These are phyloP conservation scores for Tortrix viridana DNA, from an alignment of 2,888 invertebrate genomes.

Conservation along the genomic window DNA sequence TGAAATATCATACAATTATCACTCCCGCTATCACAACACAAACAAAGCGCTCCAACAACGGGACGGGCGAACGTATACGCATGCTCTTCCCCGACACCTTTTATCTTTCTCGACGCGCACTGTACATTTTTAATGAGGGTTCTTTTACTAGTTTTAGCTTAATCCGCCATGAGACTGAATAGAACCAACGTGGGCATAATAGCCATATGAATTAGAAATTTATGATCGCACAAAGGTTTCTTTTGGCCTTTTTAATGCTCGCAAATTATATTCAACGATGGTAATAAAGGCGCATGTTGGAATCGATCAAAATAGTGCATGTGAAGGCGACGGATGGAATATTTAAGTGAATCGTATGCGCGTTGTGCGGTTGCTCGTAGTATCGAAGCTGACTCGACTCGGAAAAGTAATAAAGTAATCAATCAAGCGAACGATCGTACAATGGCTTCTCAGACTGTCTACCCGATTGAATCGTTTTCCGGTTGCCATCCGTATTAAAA, in stretches of 20 bases:
- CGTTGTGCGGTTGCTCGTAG: conserved; percentile 24
- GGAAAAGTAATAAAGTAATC: conserved; percentile 37
- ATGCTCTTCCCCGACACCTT: conserved; percentile 18
- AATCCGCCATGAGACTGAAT: not conserved
- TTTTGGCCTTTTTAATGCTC: conserved; percentile 7
- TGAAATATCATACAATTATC: conserved; percentile 47
- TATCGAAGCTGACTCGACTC: conserved; percentile 16
- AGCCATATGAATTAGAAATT: conserved; percentile 18
- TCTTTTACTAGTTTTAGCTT: conserved; percentile 24
- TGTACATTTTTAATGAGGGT: conserved; percentile 16
- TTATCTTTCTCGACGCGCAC: conserved; percentile 11
- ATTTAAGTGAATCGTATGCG: conserved; percentile 17
- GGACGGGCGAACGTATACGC: conserved; percentile 6
- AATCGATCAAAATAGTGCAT: conserved; percentile 33
- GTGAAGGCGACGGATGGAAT: conserved; percentile 14
- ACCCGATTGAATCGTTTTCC: conserved; percentile 28
- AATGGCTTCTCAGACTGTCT: conserved; percentile 35
- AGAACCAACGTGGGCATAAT: conserved; percentile 2
- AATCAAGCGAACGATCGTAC: conserved; percentile 32
- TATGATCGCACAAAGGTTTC: conserved; percentile 19
- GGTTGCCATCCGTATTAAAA: conserved; percentile 32
- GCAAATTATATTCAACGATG: conserved; percentile 19
- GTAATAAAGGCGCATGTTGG: conserved; percentile 15
- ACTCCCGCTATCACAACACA: conserved; percentile 46
- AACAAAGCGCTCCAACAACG: conserved; percentile 39